Conservation (phyloP, 2,113 vertebrate species). For the Arothron firmamentum region DNA sequence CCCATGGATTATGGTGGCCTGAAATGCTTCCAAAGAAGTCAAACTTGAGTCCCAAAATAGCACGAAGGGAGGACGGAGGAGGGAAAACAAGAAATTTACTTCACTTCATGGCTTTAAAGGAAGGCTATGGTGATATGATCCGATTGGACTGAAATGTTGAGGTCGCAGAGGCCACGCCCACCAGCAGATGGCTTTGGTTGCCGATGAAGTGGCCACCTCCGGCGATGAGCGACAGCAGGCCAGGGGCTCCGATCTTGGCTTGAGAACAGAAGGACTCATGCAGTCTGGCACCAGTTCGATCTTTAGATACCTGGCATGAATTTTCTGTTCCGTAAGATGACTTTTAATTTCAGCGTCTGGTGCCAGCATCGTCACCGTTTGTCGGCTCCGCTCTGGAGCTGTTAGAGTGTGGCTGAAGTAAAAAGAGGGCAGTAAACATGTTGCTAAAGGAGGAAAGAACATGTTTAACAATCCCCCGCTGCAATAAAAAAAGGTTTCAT, state of each 20-base stretch:
- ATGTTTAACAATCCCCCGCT: slow-evolving; percentile 3
- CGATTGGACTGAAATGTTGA: slow-evolving; percentile 35
- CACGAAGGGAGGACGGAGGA: not conserved
- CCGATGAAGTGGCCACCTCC: slow-evolving; percentile 45
- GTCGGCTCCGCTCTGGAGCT: too few species aligned
- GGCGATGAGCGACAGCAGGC: slow-evolving; percentile 47
- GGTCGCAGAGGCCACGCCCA: slow-evolving; percentile 56
- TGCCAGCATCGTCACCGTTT: too few species aligned
- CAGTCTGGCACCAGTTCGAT: not conserved
- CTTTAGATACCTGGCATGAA: not conserved
- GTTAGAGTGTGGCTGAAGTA: too few species aligned
- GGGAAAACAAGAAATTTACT: not conserved
- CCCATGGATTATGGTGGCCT: slow-evolving; percentile 24
- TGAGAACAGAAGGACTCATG: not conserved
- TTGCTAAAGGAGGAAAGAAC: not conserved
- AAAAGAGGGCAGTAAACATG: not conserved
- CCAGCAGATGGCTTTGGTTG: slow-evolving; percentile 61
- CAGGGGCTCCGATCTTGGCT: slow-evolving; percentile 27
- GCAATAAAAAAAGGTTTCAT: slow-evolving; percentile 2
- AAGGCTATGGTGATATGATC: slow-evolving; percentile 10
- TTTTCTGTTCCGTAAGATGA: not conserved
- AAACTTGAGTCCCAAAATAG: slow-evolving; percentile 24
- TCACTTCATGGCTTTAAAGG: not conserved
- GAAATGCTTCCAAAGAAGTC: slow-evolving; percentile 9
- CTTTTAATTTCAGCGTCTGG: not conserved